Conservation (phyloP, 2,797 vertebrate genomes). For the Macropus fuliginosus region DNA sequence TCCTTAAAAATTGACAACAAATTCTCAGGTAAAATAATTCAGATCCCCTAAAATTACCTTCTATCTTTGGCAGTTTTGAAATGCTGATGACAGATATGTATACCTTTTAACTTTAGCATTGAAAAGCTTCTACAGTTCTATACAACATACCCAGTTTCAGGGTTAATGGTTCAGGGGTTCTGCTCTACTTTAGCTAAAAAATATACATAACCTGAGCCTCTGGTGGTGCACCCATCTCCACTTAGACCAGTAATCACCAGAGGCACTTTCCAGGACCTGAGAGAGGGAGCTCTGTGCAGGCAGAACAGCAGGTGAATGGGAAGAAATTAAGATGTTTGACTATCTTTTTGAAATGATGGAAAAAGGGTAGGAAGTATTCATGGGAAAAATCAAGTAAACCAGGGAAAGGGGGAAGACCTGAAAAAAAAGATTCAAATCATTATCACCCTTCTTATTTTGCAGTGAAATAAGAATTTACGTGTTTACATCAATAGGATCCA, state of each 20-base stretch:
- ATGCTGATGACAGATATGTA: background rate
- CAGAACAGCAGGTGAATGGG: too few species aligned
- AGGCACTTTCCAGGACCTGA: background rate
- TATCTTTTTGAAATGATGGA: background rate
- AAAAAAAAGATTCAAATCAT: too few species aligned
- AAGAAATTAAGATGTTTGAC: background rate
- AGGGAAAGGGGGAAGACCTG: too few species aligned
- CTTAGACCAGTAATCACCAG: background rate
- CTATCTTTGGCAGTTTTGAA: background rate
- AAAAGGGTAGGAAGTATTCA: background rate
- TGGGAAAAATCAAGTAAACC: background rate
- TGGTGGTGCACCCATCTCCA: background rate
- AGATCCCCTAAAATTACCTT: background rate
- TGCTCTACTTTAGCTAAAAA: background rate
- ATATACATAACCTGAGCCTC: background rate
- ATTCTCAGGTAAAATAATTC: background rate
- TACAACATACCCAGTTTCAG: background rate
- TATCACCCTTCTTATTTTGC: background rate
- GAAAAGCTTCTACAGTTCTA: background rate
- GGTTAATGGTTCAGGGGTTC: background rate
- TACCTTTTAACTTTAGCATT: background rate
- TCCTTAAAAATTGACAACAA: background rate
- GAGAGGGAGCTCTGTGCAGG: background rate
- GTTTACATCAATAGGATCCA: background rate
- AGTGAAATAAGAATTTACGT: background rate